Percentiles rank a stretch among this genome's conserved stretches.
Conservation (phyloP, 2,888 invertebrate genomes). For the Clivina fossor region DNA sequence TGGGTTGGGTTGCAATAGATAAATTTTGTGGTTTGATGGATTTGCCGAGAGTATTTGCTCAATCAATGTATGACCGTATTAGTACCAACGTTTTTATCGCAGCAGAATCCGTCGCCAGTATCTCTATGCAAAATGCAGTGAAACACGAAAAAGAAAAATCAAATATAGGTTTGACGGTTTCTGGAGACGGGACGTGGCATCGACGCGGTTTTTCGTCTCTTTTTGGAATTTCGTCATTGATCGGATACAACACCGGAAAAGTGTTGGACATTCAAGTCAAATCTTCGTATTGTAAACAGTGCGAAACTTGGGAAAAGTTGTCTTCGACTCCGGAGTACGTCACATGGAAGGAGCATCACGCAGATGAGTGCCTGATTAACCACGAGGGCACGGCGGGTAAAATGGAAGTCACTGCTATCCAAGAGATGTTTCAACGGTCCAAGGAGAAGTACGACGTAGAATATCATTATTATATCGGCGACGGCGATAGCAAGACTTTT, state of each 20-base stretch:
- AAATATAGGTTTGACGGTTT: slow-evolving; percentile 16
- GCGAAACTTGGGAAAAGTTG: slow-evolving; percentile 15
- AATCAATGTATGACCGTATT: no score
- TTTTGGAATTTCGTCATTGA: slow-evolving; percentile 20
- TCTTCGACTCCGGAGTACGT: slow-evolving; percentile 18
- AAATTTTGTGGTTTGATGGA: no score
- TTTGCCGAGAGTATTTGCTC: no score
- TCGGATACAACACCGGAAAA: no score
- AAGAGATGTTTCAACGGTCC: slow-evolving; percentile 38
- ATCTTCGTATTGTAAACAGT: slow-evolving; percentile 31
- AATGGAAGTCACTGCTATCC: no score
- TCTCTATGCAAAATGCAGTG: no score
- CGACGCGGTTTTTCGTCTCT: slow-evolving; percentile 29
- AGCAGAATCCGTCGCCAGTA: no score
- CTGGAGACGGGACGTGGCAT: slow-evolving; percentile 27
- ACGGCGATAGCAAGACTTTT: not conserved
- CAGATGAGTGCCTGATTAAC: no score
- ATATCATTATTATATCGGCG: not conserved
- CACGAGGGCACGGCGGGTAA: no score
- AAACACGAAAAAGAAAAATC: no score
- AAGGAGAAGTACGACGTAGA: slow-evolving; percentile 16
- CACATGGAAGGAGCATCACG: slow-evolving; percentile 12
- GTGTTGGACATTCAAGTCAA: slow-evolving; percentile 31
- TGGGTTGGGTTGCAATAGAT: no score
- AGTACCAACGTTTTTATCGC: no score